Conservation (phyloP, 2,888 invertebrate species). For the Oeneis ivallda region DNA sequence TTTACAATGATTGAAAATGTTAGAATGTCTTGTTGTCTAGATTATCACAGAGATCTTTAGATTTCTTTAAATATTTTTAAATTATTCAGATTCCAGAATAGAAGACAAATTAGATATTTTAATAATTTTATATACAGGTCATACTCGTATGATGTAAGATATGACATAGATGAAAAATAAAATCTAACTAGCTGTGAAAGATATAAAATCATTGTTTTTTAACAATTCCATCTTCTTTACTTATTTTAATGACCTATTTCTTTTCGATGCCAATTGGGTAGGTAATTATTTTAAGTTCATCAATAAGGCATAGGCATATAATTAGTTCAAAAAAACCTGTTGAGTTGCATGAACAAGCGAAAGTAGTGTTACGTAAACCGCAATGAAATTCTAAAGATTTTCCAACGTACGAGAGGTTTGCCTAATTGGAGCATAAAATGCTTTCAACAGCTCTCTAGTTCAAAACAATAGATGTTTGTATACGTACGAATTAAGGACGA, state of each 20-base stretch:
- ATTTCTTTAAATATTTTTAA: no score
- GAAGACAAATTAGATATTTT: no score
- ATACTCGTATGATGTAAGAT: no score
- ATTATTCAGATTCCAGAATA: no score
- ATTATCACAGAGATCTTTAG: no score
- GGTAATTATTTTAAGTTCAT: not conserved
- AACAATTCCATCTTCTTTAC: not conserved
- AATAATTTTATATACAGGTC: no score
- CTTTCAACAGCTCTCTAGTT: slow-evolving; percentile 60
- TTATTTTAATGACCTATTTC: not conserved
- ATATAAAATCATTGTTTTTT: no score
- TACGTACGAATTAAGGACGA: slow-evolving; percentile 55
- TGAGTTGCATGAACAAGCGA: slow-evolving; percentile 31
- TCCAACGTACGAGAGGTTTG: slow-evolving; percentile 49
- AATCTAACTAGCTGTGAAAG: no score
- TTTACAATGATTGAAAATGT: no score
- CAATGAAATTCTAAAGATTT: slow-evolving; percentile 35
- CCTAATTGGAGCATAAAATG: slow-evolving; percentile 60
- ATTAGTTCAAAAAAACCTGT: slow-evolving; percentile 29
- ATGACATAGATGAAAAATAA: no score
- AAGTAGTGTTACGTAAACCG: slow-evolving; percentile 37
- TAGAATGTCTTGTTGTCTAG: no score
- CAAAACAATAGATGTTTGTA: slow-evolving; percentile 66
- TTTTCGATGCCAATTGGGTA: not conserved
- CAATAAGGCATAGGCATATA: slow-evolving; percentile 2